Base-by-base conservation (phyloP, 2,113 vertebrate genomes). In the Hippocampus mohnikei region DNA sequence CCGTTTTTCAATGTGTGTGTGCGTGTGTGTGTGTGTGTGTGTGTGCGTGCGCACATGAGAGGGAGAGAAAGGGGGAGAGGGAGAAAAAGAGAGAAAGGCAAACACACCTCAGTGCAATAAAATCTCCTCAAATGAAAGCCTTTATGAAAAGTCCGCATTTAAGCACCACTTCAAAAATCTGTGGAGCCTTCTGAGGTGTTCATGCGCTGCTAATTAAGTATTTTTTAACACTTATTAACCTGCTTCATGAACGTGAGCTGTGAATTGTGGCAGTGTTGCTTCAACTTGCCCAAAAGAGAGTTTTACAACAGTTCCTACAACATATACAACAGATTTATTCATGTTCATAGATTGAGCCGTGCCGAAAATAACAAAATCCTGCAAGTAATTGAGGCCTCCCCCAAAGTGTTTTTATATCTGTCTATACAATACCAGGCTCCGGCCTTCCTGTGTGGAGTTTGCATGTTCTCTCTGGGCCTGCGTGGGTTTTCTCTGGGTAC, bases 171-270 rank as follows among this genome's bases (percentile, higher is more conserved):
- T 55, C 16, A 59, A 59, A 27, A 59, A 59, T 16, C 25, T 27
- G 61, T 21, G 5, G 41, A 12, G 33, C n/a, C 40, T 25, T 44
- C 25, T 42, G 6, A 16, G n/a, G n/a, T 2, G 10, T 44, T 42
- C 44, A 42, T 15, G 25, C 62, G 15, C 62, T 25, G 21, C 21
- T 64, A 64, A 64, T 64, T 16, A n/a, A 64, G 44, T 21, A n/a
- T 10, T 63, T 63, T 59, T 44, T 44, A 64, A 23, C 40, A 64
- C 12, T n/a, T 12, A 21, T 40, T 40, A 41, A 40, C 20, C 18
- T 21, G 9, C 20, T 11, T 87, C 87, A 86, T 88, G 72, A 86
- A 88, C 23, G 2, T 25, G 25, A 33, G 58, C 58, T 27, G 25
- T 18, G 18, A 60, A 60, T 16, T 16, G 55, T 56, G 15, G 25